These are phyloP conservation scores for Furcifer pardalis DNA, from an alignment of 2,797 vertebrate genomes.

Conservation along the genomic window DNA sequence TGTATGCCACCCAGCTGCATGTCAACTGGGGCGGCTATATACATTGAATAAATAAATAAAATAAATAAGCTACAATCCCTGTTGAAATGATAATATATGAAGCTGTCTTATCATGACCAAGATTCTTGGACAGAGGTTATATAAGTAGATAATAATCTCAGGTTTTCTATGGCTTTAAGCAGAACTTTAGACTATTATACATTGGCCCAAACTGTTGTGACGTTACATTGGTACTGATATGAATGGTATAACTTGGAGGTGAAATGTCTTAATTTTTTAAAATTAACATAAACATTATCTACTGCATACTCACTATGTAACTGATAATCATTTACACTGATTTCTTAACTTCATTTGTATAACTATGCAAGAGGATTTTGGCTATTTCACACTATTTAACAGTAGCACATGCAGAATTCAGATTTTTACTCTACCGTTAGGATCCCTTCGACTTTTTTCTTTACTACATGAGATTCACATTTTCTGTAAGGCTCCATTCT, in stretches of 20 bases:
- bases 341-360: too few relatives aligned
- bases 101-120: neutral
- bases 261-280: neutral
- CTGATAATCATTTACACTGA: too few relatives aligned
- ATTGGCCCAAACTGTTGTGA: too few relatives aligned
- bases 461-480: constrained; percentile 62
- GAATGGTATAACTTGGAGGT: too few relatives aligned
- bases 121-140: too few relatives aligned
- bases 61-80: neutral
- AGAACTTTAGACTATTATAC: neutral
- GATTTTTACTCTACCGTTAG: constrained; percentile 62
- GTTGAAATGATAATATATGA: neutral
- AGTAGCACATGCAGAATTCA: neutral
- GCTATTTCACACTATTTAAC: neutral
- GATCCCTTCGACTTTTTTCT: constrained; percentile 67
- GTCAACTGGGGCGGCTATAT: too few relatives aligned
- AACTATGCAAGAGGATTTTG: too few relatives aligned
- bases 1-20: too few relatives aligned
- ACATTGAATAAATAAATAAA: too few relatives aligned
- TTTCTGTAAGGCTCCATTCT: constrained; percentile 69
- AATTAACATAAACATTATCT: neutral
- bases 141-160: neutral
- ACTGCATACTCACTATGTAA: too few relatives aligned
- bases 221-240: too few relatives aligned
- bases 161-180: neutral